Base-by-base conservation (phyloP, 2,113 vertebrate species). In the Onychostruthus taczanowskii region DNA sequence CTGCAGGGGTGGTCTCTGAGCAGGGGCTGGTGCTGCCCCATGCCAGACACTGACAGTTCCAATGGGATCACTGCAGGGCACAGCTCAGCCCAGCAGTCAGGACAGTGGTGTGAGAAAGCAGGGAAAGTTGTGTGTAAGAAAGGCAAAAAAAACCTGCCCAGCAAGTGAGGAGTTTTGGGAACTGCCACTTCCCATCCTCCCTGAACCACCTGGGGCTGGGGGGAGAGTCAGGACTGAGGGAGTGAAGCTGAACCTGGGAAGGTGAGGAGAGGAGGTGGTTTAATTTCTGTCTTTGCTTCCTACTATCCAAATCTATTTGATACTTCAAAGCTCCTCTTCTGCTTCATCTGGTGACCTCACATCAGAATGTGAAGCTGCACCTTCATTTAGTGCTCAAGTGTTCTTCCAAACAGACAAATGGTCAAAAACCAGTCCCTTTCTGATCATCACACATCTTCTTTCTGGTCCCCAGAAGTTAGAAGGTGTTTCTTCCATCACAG, bases 201-300 rank as follows among this genome's bases (percentile, higher is more conserved):
- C n/a, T 56, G 56, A 12, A 55, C 15, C 12, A 33, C 24, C 10
- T 0, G 0, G 35, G 24, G 11, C 0, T 31, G n/a, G 14, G 8
- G 9, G 2, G 1, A 49, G 26, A 67, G 16, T 26, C 15, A 53
- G 47, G 21, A 69, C 3, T 0, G 0, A 84, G 28, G 5, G 19
- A 53, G 3, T 41, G 10, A 82, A 78, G 31, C 6, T 50, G 30
- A 62, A 16, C 31, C 21, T 44, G 18, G 53, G 23, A 72, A 87
- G 11, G 21, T 14, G 8, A 85, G 4, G 26, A 49, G 37, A 62
- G 21, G 43, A 79, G 17, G 11, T 6, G 10, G 12, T 20, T 59
- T 80, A 5, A 55, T 44, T 92, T 67, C 41, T 41, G 18, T 47
- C 39, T 72, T 70, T 83, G 43, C 22, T 89, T 93, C 35, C 20